A percentile compares a stretch with the other conserved stretches of the same genome.
These are phyloP conservation scores for Anseranas semipalmata DNA, from an alignment of 2,113 vertebrate genomes.

Conservation along the genomic window DNA sequence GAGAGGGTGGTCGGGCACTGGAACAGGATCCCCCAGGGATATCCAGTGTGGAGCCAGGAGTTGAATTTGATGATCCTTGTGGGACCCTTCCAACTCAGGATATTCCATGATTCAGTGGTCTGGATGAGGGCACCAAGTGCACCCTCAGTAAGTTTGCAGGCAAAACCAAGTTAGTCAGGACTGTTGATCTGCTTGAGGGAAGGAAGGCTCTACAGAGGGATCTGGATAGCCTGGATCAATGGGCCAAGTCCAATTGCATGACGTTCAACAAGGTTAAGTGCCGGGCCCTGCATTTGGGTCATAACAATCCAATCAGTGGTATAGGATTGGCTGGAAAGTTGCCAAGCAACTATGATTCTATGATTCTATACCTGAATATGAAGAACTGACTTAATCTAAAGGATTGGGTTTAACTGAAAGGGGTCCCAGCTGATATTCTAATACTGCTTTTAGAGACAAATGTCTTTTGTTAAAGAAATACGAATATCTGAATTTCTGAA, in stretches of 20 bases:
- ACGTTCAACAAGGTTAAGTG: neutral
- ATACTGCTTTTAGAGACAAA: neutral
- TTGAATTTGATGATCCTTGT: too few species aligned
- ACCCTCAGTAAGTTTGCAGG: neutral
- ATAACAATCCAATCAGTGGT: too few species aligned
- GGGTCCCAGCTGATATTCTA: neutral
- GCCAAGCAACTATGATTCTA: too few species aligned
- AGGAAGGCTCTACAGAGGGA: neutral
- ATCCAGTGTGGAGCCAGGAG: too few species aligned
- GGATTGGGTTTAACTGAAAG: neutral
- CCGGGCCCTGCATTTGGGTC: accelerated
- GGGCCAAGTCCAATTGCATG: neutral
- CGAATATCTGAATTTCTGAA: neutral
- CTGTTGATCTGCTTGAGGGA: neutral
- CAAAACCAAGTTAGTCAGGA: neutral
- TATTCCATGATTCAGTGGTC: too few species aligned
- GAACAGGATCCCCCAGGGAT: too few species aligned
- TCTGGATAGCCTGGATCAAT: neutral
- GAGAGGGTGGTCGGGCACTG: too few species aligned
- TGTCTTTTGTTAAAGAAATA: neutral
- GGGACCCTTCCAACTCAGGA: too few species aligned
- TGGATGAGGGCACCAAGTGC: neutral
- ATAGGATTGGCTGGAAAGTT: too few species aligned
- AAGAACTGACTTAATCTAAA: neutral
- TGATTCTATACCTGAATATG: neutral